Evolutionary conservation across 2,797 vertebrate species (phyloP), one percentile per base, ranked within the genome.

Genomic region (Simalia tracyae): DNA sequence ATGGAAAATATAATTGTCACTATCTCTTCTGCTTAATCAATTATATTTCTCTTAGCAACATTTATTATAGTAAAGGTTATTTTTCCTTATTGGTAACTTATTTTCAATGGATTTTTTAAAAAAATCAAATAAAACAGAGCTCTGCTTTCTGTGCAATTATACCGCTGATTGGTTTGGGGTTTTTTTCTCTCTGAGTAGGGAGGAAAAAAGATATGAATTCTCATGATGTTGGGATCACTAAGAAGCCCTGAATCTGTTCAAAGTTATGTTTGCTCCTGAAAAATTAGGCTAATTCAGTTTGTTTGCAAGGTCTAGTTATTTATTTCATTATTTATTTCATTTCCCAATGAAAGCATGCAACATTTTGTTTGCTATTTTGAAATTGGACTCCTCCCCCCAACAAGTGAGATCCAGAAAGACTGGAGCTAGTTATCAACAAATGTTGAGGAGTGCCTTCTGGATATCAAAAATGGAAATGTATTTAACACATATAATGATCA

Each of bases 281-380:
- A 97, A 76, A 95, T 96, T 96, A 72, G 95, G 59, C 90, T 95
- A 95, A 96, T 96, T 97, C 19, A 28, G 84, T 96, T 96, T 97
- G 91, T 94, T 93, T 94, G 92, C 92, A 94, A 89, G 15, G 92
- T 93, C 93, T 94, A 90, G 96, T 97, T 50, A 50, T 50, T 50
- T 5, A 50, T 50, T 50, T 50, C 50, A 50, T 50, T 95, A 97
- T 97, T 97, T 97, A 96, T 97, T 97, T 97, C 96, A 92, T 95
- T 96, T 96, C 95, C 95, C 96, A 96, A 26, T 86, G 96, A 97
- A 96, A 96, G 93, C 72, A 93, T 93, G 50, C 95, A 97, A 96
- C 28, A n/a, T 95, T 96, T 97, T 96, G 95, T 97, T 97, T 97
- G 96, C 95, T 97, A 89, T 97, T 97, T 97, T 96, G 93, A 93